Conservation (phyloP, 2,113 vertebrate species). For the Lates calcarifer region DNA sequence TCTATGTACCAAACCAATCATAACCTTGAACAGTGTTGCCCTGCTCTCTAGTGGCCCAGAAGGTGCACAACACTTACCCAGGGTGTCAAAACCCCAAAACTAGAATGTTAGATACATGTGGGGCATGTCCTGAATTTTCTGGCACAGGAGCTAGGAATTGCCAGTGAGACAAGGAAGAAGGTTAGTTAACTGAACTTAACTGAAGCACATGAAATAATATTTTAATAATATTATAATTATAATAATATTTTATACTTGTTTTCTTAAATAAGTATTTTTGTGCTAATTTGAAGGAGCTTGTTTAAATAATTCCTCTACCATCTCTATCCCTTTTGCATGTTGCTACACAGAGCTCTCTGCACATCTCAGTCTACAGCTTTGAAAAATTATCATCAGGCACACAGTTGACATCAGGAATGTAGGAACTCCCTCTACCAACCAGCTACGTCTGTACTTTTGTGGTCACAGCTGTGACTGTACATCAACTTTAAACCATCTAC, state of each 20-base stretch:
- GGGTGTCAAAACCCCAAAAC: background rate
- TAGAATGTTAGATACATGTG: background rate
- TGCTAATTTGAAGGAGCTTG: background rate
- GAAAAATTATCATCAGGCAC: background rate
- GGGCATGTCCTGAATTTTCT: background rate
- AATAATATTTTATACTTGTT: no score
- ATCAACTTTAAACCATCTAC: conserved; percentile 50
- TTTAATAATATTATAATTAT: no score
- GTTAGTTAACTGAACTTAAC: background rate
- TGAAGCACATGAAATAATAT: background rate
- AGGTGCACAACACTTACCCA: background rate
- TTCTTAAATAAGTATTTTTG: background rate
- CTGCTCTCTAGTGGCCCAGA: background rate
- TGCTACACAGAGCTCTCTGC: background rate
- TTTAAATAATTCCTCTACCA: background rate
- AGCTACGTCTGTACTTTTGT: conserved; percentile 16
- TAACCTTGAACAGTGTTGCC: background rate
- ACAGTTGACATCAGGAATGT: background rate
- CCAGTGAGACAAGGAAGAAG: background rate
- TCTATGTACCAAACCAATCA: background rate
- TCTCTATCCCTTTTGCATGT: background rate
- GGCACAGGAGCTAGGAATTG: background rate
- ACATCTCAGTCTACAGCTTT: background rate
- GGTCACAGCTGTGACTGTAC: conserved; percentile 60
- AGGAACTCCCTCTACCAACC: background rate